Evolutionary conservation across 2,888 invertebrate species (phyloP).

Genomic region (Nasonia oneida): DNA sequence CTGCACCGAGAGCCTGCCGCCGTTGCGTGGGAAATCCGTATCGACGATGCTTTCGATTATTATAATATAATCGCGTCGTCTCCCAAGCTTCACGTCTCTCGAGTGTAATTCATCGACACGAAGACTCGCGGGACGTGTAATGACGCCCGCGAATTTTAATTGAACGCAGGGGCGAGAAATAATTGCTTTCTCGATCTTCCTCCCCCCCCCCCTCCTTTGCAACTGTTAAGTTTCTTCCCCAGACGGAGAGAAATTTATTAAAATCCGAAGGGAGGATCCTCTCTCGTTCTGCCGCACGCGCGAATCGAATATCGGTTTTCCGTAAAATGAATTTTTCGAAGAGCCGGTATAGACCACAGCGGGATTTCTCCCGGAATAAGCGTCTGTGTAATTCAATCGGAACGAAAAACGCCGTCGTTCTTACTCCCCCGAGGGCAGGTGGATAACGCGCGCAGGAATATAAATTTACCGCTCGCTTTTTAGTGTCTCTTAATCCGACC

Average conservation of each 20-base stretch:
- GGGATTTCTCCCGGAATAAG: background rate
- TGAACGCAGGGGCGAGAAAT: conserved; percentile 31
- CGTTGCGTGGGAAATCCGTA: background rate
- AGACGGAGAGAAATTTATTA: background rate
- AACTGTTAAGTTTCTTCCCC: background rate
- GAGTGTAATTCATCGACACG: background rate
- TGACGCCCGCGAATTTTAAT: conserved; percentile 47
- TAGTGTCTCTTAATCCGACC: background rate
- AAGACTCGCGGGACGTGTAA: background rate
- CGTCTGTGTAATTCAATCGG: background rate
- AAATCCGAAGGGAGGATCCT: background rate
- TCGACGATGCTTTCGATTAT: background rate
- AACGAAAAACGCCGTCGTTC: background rate
- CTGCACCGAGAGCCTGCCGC: background rate
- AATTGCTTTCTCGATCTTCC: conserved; percentile 42
- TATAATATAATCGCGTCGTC: background rate
- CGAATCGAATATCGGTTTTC: background rate
- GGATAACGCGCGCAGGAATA: background rate
- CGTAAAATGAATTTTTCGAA: background rate
- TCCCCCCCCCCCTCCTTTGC: background rate
- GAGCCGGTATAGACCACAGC: background rate
- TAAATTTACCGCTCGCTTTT: background rate
- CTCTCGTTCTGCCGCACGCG: background rate
- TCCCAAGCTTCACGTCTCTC: background rate
- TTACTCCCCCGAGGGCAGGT: background rate